A percentile compares a stretch with the other conserved stretches of the same genome.
These are phyloP conservation scores for Patagioenas fasciata DNA, from an alignment of 2,113 vertebrate genomes.

Conservation along the genomic window DNA sequence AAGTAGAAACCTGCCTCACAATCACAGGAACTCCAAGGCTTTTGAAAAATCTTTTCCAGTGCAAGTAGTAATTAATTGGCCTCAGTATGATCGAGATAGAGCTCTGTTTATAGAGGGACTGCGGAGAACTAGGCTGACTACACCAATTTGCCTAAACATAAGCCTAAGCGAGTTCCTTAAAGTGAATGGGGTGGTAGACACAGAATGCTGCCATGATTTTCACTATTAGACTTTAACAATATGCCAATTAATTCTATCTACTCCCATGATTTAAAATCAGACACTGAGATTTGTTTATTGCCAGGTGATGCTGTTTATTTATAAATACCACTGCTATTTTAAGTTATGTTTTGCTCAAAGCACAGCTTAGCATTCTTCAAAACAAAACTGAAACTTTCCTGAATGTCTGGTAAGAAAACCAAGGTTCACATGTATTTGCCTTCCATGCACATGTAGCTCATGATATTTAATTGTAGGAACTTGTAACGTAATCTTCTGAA, in stretches of 20 bases:
- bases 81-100: neutral
- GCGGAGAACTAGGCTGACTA: neutral
- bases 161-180: neutral
- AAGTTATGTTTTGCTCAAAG: conserved; percentile 4
- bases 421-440: neutral
- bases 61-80: neutral
- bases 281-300: neutral
- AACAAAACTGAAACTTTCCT: neutral
- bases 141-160: neutral
- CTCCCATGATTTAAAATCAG: neutral
- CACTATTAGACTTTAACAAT: neutral
- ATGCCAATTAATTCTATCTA: neutral
- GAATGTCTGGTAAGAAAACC: neutral
- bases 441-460: neutral
- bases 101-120: neutral
- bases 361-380: neutral
- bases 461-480: neutral
- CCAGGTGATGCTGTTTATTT: conserved; percentile 13
- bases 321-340: neutral
- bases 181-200: neutral
- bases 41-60: neutral
- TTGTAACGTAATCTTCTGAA: neutral
- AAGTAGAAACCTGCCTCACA: neutral
- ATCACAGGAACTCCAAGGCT: neutral
- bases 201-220: neutral